Evolutionary conservation across 2,888 invertebrate species (phyloP).

Genomic region (Alloscopus bannaensis): DNA sequence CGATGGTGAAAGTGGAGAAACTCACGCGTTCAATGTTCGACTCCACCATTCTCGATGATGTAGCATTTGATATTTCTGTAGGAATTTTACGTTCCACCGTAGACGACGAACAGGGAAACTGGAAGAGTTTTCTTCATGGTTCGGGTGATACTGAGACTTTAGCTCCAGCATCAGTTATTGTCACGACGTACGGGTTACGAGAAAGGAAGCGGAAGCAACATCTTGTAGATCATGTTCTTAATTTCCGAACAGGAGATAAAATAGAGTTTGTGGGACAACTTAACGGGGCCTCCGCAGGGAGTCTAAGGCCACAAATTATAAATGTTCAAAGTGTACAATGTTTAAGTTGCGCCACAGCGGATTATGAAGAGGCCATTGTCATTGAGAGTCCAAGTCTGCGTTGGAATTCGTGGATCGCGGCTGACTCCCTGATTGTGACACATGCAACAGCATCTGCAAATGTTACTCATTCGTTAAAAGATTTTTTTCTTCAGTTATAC

Average conservation of each 20-base stretch:
- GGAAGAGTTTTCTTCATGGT: slow-evolving; percentile 62
- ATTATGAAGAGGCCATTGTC: slow-evolving; percentile 51
- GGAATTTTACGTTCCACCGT: slow-evolving; percentile 39
- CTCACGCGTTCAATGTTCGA: slow-evolving; percentile 26
- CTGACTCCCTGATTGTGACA: neutral
- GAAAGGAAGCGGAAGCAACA: slow-evolving; percentile 49
- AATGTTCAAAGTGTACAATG: slow-evolving; percentile 64
- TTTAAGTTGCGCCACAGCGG: slow-evolving; percentile 58
- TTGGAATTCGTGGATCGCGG: neutral
- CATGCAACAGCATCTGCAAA: neutral
- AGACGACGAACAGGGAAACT: slow-evolving; percentile 38
- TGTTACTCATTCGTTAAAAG: neutral
- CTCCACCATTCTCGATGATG: slow-evolving; percentile 9
- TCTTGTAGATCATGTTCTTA: slow-evolving; percentile 63
- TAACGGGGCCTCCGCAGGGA: slow-evolving; percentile 55
- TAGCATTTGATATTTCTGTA: slow-evolving; percentile 63
- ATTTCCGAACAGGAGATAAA: slow-evolving; percentile 67
- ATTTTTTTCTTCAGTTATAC: neutral
- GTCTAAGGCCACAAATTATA: slow-evolving; percentile 67
- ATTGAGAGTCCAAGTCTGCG: neutral
- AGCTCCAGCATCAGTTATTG: slow-evolving; percentile 57
- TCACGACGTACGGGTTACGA: slow-evolving; percentile 45
- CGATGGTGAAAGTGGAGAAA: slow-evolving; percentile 61
- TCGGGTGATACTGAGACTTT: slow-evolving; percentile 41
- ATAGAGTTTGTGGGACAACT: slow-evolving; percentile 69